phyloP scores from a whole-genome alignment of 2,888 invertebrate species.

The Trissoscelio sp. region DNA sequence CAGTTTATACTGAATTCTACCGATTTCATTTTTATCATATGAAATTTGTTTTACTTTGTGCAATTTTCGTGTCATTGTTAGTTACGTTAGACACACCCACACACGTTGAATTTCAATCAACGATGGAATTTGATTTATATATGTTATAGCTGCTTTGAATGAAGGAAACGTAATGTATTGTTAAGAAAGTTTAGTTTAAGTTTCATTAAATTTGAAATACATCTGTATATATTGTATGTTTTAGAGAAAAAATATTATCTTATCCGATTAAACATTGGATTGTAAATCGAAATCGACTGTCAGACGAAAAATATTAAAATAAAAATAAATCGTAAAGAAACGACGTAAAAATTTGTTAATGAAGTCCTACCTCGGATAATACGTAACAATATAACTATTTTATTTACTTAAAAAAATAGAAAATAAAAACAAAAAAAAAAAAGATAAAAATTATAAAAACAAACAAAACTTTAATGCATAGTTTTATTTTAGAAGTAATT shows the following conservation, averaged over 20 bases:
- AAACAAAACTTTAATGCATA: slow-evolving; percentile 2
- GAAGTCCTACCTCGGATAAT: slow-evolving; percentile 57
- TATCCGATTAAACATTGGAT: slow-evolving; percentile 55
- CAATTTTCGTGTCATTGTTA: slow-evolving; percentile 20
- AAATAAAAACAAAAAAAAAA: slow-evolving; percentile 20
- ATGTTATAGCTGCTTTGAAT: slow-evolving; percentile 62
- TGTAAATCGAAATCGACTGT: slow-evolving; percentile 47
- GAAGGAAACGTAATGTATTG: slow-evolving; percentile 62
- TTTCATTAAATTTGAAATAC: slow-evolving; percentile 63
- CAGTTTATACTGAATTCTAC: slow-evolving; percentile 10
- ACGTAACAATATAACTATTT: slow-evolving; percentile 25
- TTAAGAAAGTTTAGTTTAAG: slow-evolving; percentile 64
- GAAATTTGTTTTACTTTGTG: slow-evolving; percentile 47
- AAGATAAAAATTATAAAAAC: slow-evolving; percentile 10
- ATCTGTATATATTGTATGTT: slow-evolving; percentile 61
- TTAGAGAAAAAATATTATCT: slow-evolving; percentile 60
- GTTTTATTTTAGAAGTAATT: slow-evolving; percentile 25
- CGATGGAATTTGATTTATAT: slow-evolving; percentile 49
- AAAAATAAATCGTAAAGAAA: slow-evolving; percentile 14
- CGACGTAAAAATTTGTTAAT: slow-evolving; percentile 38
- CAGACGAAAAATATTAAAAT: slow-evolving; percentile 34
- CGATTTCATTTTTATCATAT: slow-evolving; percentile 9
- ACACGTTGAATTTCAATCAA: slow-evolving; percentile 30
- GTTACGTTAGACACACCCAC: slow-evolving; percentile 50
- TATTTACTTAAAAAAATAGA: slow-evolving; percentile 7